phyloP scores from a whole-genome alignment of 2,113 vertebrate genomes.

The Daubentonia madagascariensis region DNA sequence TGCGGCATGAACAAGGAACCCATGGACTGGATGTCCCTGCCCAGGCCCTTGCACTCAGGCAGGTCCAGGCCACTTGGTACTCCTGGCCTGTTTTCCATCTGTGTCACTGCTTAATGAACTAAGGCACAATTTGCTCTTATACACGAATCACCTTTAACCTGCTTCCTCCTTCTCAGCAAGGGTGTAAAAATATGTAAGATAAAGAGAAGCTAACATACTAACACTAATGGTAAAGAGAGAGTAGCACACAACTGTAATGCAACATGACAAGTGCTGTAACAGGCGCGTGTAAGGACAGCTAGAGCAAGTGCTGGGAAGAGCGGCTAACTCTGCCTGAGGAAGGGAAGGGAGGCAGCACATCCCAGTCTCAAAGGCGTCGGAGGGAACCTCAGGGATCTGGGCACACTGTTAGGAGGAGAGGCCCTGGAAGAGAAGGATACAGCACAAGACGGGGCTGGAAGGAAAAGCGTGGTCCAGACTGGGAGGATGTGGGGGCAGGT shows the following conservation, averaged over 20 bases:
- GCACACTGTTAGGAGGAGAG: fast-evolving
- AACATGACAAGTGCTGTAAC: no score
- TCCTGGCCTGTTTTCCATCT: not conserved
- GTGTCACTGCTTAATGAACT: no score
- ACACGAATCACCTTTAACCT: no score
- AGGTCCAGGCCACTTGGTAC: no score
- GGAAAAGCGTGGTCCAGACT: fast-evolving
- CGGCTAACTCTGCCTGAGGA: not conserved
- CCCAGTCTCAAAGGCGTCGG: not conserved
- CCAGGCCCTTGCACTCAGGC: fast-evolving
- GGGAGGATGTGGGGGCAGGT: fast-evolving
- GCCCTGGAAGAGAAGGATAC: not conserved
- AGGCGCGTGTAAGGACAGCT: not conserved
- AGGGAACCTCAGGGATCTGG: not conserved
- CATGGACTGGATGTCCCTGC: fast-evolving
- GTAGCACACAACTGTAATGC: not conserved
- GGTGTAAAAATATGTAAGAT: fast-evolving
- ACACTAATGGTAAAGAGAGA: not conserved
- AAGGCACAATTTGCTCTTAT: not conserved
- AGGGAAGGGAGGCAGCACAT: no score
- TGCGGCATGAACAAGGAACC: not conserved
- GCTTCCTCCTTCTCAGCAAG: not conserved
- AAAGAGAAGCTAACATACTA: no score
- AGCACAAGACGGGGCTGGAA: not conserved
- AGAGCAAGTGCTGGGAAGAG: not conserved